phyloP scores from a whole-genome alignment of 2,888 invertebrate species.

The Phyto melanocephala region DNA sequence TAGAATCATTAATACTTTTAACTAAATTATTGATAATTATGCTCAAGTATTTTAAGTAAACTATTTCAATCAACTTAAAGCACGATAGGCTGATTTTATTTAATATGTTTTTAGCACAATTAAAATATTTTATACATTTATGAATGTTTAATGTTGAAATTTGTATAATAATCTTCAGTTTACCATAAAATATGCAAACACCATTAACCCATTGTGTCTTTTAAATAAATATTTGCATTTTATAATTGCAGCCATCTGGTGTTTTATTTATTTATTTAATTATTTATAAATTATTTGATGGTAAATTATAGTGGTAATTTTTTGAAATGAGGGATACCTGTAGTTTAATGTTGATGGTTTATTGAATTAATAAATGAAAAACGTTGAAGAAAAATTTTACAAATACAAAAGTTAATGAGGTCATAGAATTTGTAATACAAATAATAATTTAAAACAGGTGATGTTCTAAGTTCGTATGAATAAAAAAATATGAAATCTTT shows the following conservation, averaged over 20 bases:
- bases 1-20: too few species aligned
- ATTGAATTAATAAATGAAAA: neutral
- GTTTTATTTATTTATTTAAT: constrained; percentile 31
- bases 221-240: constrained; percentile 14
- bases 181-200: neutral
- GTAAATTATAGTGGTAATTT: constrained; percentile 1
- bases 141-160: too few species aligned
- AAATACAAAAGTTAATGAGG: neutral
- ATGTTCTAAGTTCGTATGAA: neutral
- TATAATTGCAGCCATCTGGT: constrained; percentile 23
- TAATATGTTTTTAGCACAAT: too few species aligned
- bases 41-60: too few species aligned
- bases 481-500: neutral
- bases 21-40: too few species aligned
- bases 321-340: neutral
- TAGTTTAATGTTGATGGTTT: neutral
- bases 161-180: neutral
- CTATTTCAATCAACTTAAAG: too few species aligned
- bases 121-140: too few species aligned
- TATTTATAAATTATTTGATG: constrained; percentile 30
- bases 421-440: neutral
- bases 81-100: too few species aligned
- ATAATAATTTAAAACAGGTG: neutral
- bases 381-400: neutral
- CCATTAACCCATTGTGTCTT: constrained; percentile 7